phyloP scores from a whole-genome alignment of 2,797 vertebrate species.

The Okamejei kenojei region DNA sequence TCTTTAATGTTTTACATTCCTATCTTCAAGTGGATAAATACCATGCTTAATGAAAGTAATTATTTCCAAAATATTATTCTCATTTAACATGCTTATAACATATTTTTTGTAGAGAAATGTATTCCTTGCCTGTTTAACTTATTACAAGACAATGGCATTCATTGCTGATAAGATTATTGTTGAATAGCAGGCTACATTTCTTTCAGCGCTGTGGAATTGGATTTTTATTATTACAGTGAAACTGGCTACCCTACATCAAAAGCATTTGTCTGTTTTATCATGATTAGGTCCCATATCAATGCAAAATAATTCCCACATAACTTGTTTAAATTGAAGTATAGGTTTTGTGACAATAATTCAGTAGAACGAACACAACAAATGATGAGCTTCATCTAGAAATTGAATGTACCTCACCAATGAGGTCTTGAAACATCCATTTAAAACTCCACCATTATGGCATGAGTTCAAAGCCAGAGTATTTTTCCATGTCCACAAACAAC shows the following conservation, averaged over 20 bases:
- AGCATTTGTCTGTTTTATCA: neutral
- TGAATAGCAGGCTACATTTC: neutral
- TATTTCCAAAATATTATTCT: neutral
- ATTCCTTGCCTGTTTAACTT: neutral
- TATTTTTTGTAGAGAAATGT: neutral
- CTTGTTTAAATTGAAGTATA: neutral
- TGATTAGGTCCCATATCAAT: neutral
- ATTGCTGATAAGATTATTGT: neutral
- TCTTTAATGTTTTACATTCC: neutral
- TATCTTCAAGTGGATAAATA: neutral
- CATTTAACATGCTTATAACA: neutral
- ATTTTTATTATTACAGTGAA: neutral
- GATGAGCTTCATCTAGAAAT: neutral
- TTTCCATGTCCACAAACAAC: constrained; percentile 3
- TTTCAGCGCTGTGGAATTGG: neutral
- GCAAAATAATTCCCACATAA: neutral
- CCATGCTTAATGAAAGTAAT: neutral
- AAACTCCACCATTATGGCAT: neutral
- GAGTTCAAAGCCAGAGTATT: neutral
- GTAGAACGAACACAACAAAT: neutral
- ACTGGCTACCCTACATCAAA: neutral
- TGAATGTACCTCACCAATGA: neutral
- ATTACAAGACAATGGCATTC: neutral
- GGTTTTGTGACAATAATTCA: neutral
- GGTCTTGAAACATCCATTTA: neutral